Percentiles rank a stretch among this genome's conserved stretches.
Conservation (phyloP, 2,797 vertebrate species). For the Urosaurus nigricauda region DNA sequence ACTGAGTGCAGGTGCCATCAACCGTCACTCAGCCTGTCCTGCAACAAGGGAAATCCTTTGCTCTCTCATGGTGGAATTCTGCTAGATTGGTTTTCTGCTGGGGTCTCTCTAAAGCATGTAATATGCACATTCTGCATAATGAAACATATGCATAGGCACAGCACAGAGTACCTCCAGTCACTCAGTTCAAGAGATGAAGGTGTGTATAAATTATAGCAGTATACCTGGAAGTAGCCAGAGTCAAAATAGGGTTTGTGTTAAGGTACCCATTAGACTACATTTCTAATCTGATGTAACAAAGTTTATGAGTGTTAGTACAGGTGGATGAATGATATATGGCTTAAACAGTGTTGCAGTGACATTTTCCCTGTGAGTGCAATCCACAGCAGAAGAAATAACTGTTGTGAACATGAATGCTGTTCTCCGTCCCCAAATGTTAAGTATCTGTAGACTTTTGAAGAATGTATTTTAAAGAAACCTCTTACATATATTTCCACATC, state of each 20-base stretch:
- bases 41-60: slow-evolving; percentile 56
- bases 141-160: slow-evolving; percentile 62
- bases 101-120: slow-evolving; percentile 32
- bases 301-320: slow-evolving; percentile 47
- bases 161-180: slow-evolving; percentile 61
- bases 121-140: slow-evolving; percentile 57
- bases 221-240: slow-evolving; percentile 62
- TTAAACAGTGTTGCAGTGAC: slow-evolving; percentile 59
- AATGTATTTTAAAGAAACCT: background rate
- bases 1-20: slow-evolving; percentile 57
- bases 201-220: slow-evolving; percentile 71
- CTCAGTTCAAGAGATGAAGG: slow-evolving; percentile 72
- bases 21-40: slow-evolving; percentile 48
- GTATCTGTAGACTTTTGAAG: background rate
- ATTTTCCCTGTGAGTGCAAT: slow-evolving; percentile 36
- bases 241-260: slow-evolving; percentile 68
- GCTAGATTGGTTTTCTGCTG: slow-evolving; percentile 43
- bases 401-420: background rate
- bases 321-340: slow-evolving; percentile 52
- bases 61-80: slow-evolving; percentile 36
- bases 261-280: slow-evolving; percentile 68
- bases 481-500: background rate
- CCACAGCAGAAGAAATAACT: slow-evolving; percentile 16
- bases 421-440: background rate
- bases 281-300: slow-evolving; percentile 57